Conservation (phyloP, 2,888 invertebrate species). For the Drymonia ruficornis region DNA sequence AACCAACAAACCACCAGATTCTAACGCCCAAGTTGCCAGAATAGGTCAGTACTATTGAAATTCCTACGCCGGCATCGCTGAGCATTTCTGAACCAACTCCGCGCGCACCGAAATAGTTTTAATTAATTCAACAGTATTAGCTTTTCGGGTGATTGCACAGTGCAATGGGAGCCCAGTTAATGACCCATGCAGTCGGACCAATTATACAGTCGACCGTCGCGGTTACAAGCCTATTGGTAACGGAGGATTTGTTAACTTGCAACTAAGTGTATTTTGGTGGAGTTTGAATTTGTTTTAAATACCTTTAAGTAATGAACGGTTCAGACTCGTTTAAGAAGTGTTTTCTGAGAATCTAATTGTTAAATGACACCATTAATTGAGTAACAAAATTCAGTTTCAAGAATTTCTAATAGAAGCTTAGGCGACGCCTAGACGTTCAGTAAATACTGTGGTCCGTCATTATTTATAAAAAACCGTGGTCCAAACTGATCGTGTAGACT, state of each 20-base stretch:
- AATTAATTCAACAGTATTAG: constrained; percentile 51
- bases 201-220: constrained; percentile 25
- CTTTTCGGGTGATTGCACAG: constrained; percentile 44
- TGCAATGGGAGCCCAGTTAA: constrained; percentile 42
- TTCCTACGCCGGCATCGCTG: constrained; percentile 1
- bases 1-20: background rate
- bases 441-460: too few relatives aligned
- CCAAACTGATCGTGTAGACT: too few relatives aligned
- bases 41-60: constrained; percentile 3
- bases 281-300: background rate
- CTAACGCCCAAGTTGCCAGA: background rate
- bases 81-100: constrained; percentile 26
- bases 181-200: constrained; percentile 33
- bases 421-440: too few relatives aligned
- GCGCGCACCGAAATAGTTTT: constrained; percentile 37
- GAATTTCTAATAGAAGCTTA: too few relatives aligned
- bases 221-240: constrained; percentile 9
- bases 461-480: too few relatives aligned
- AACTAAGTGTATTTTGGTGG: background rate
- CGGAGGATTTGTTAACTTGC: background rate
- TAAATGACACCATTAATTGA: too few relatives aligned
- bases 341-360: too few relatives aligned
- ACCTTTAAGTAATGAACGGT: too few relatives aligned
- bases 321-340: too few relatives aligned
- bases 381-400: too few relatives aligned